These are phyloP conservation scores for Turnix velox DNA, from an alignment of 2,113 vertebrate species.

Conservation along the genomic window DNA sequence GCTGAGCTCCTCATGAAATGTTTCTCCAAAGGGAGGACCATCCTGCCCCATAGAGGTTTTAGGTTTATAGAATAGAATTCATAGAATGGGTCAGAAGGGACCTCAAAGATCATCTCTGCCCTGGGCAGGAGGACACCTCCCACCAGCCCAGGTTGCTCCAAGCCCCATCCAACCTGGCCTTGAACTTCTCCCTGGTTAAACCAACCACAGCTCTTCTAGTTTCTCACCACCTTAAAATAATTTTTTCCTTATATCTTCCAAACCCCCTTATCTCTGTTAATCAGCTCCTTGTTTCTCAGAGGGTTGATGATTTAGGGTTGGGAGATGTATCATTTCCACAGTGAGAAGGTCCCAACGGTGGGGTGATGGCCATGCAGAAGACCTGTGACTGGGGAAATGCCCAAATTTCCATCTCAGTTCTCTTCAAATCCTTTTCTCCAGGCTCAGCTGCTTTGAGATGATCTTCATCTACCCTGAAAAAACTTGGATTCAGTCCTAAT, in stretches of 20 bases:
- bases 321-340: background rate
- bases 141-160: too few species aligned
- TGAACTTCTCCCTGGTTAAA: too few species aligned
- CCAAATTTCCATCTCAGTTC: background rate
- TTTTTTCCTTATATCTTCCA: too few species aligned
- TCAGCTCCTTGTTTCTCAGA: background rate
- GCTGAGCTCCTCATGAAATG: background rate
- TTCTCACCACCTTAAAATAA: too few species aligned
- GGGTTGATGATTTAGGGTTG: background rate
- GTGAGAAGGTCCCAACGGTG: background rate
- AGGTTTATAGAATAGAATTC: too few species aligned
- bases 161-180: too few species aligned
- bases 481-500: background rate
- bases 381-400: accelerated
- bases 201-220: too few species aligned
- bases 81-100: too few species aligned
- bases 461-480: background rate
- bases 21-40: background rate
- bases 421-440: background rate
- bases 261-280: background rate
- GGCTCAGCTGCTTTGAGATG: background rate
- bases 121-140: too few species aligned
- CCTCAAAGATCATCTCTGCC: too few species aligned
- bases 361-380: background rate
- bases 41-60: background rate